phyloP scores from a whole-genome alignment of 92 coral and sea anemone genomes.

The Metridium senile region DNA sequence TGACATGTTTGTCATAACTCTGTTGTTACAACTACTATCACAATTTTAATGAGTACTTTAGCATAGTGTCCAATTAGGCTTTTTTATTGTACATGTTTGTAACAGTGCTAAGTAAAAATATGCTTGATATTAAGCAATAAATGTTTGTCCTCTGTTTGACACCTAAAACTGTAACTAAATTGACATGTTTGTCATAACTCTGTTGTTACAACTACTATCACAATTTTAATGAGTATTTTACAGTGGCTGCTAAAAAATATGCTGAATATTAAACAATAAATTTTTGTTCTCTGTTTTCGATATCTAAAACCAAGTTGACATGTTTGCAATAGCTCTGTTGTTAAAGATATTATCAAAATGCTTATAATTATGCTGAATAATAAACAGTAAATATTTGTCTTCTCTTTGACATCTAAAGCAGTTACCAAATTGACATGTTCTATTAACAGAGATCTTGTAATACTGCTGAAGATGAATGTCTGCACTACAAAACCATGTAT shows the following conservation, averaged over 20 bases:
- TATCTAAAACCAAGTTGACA: neutral
- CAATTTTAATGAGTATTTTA: neutral
- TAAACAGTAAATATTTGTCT: too few relatives aligned
- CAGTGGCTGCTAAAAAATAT: too few relatives aligned
- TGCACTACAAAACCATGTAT: constrained; percentile 85
- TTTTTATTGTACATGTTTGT: neutral
- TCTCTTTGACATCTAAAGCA: neutral
- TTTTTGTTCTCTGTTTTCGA: too few relatives aligned
- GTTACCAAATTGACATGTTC: neutral
- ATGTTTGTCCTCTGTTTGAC: too few relatives aligned
- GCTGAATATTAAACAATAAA: too few relatives aligned
- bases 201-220: neutral
- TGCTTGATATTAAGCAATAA: too few relatives aligned
- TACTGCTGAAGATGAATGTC: constrained; percentile 95
- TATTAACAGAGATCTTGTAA: constrained; percentile 79
- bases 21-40: neutral
- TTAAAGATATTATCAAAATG: neutral
- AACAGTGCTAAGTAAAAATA: too few relatives aligned
- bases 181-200: constrained; percentile 6
- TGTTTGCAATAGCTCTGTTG: constrained; percentile 1
- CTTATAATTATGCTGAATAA: too few relatives aligned
- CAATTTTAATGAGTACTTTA: neutral
- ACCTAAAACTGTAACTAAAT: neutral
- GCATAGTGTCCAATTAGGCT: neutral
- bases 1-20: constrained; percentile 6